Evolutionary conservation across 2,797 vertebrate species (phyloP), one percentile per base, ranked within the genome.

Genomic region (Danio aesculapii): DNA sequence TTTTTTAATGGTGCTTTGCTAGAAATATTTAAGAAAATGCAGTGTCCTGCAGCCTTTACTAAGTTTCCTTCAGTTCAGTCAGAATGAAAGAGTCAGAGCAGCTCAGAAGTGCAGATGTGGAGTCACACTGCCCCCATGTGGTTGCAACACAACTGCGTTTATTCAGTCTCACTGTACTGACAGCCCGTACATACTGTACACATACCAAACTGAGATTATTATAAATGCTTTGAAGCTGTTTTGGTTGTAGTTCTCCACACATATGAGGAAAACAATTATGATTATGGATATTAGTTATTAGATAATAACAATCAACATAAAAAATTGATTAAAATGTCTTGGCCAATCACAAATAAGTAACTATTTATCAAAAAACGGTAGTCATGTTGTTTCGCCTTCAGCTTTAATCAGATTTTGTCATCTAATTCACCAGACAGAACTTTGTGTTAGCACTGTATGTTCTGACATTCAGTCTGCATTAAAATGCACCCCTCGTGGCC

Each of bases 41-140:
- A 43, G 21, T 11, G 11, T 57, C n/a, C 58, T 71, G n/a, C 68
- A 39, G n/a, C 30, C 62, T 57, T 79, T 47, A 6, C 41, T 55
- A 9, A 8, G 6, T 17, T 21, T 79, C 12, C 58, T 61, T 76
- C 39, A 76, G n/a, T 30, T 49, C 47, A 12, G 50, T 12, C 41
- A 10, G 46, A 71, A 58, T 62, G 68, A 62, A 50, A 17, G 17
- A 39, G 14, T 16, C 19, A 49, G 6, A 57, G 10, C 70, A 1
- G 50, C 16, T 74, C 43, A 64, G 14, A 19, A 74, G 41, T 19
- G 4, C 30, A 39, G 41, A 74, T 6, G 6, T 59, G 30, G 53
- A 59, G 79, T 8, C 53, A 64, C 14, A 81, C 14, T 81, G 61
- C 79, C 79, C 69, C 53, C 30, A n/a, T 58, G 52, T 81, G 79